phyloP scores from a whole-genome alignment of 92 coral and sea anemone genomes.

The Parazoanthus darwini region DNA sequence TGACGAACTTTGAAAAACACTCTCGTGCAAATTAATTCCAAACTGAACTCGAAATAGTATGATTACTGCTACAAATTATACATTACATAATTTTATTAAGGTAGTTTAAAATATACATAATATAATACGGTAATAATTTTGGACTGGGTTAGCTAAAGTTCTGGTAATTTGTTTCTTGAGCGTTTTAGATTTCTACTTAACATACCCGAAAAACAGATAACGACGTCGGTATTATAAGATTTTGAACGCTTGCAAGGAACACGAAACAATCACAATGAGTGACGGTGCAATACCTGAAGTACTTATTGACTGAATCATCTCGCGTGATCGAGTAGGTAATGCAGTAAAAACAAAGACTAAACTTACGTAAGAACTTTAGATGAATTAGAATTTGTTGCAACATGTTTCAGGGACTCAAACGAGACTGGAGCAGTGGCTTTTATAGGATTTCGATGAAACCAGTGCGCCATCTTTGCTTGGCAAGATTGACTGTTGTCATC shows the following conservation, averaged over 20 bases:
- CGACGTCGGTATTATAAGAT: neutral
- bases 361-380: constrained; percentile 88
- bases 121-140: no score
- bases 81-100: no score
- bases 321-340: neutral
- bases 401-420: constrained; percentile 83
- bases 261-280: neutral
- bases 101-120: no score
- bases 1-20: no score
- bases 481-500: neutral
- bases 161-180: no score
- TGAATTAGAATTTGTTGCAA: constrained; percentile 76
- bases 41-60: no score
- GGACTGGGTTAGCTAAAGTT: no score
- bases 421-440: constrained; percentile 98
- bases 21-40: no score
- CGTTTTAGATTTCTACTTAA: no score
- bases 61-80: no score
- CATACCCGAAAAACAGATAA: no score
- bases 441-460: constrained; percentile 99
- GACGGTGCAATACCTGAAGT: no score
- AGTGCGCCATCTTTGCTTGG: constrained; percentile 84
- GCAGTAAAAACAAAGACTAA: neutral
- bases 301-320: neutral
- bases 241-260: neutral